Evolutionary conservation across 2,888 invertebrate species (phyloP).

Genomic region (Ophraella communa): DNA sequence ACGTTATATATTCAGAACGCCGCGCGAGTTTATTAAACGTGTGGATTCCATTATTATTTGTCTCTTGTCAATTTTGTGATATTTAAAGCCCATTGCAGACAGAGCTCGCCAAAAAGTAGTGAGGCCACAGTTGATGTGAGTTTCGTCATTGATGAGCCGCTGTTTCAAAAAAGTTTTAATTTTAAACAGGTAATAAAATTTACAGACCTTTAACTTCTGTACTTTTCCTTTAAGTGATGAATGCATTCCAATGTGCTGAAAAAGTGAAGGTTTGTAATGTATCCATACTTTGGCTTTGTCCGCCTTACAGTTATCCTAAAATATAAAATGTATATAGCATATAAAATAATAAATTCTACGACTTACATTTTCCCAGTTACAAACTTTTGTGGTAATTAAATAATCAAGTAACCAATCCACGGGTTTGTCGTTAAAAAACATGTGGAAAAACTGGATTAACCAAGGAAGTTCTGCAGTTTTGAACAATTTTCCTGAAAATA

Average conservation of each 20-base stretch:
- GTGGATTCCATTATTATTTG: too few relatives aligned
- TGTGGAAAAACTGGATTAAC: constrained; percentile 89
- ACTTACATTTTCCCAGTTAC: constrained; percentile 79
- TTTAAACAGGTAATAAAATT: too few relatives aligned
- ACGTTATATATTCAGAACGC: too few relatives aligned
- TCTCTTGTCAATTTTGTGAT: too few relatives aligned
- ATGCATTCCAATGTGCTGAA: constrained; percentile 94
- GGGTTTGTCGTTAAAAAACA: constrained; percentile 95
- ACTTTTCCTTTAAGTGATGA: constrained; percentile 96
- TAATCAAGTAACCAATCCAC: constrained; percentile 96
- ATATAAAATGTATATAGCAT: constrained; percentile 34
- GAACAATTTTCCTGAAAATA: constrained; percentile 79
- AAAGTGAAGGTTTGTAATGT: constrained; percentile 87
- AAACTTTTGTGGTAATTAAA: constrained; percentile 87
- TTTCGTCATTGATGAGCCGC: too few relatives aligned
- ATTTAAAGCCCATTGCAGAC: too few relatives aligned
- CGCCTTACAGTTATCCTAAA: constrained; percentile 84
- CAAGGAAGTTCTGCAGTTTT: constrained; percentile 85
- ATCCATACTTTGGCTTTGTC: constrained; percentile 81
- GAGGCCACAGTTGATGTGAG: too few relatives aligned
- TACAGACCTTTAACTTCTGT: constrained; percentile 85
- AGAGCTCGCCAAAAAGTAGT: too few relatives aligned
- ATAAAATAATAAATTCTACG: constrained; percentile 12
- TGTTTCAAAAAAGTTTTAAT: too few relatives aligned
- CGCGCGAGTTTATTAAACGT: too few relatives aligned